These are phyloP conservation scores for Coreoperca whiteheadi DNA, from an alignment of 2,113 vertebrate species.

Conservation along the genomic window DNA sequence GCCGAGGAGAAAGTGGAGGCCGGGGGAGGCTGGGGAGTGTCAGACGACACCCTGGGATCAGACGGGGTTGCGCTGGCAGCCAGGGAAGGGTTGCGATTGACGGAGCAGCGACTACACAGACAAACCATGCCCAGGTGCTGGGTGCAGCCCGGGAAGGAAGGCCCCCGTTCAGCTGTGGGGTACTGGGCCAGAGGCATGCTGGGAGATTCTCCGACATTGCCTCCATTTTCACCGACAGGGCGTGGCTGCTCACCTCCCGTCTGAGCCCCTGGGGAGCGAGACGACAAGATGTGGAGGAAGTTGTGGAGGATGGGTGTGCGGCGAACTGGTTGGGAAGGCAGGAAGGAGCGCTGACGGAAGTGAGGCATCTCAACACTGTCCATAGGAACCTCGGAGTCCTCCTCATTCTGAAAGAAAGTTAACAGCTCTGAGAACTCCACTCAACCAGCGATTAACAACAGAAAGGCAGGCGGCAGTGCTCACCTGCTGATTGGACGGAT, in stretches of 20 bases:
- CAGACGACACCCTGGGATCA: slow-evolving; percentile 61
- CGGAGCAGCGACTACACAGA: slow-evolving; percentile 94
- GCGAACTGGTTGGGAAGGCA: slow-evolving; percentile 95
- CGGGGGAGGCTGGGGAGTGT: slow-evolving; percentile 85
- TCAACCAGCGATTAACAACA: neutral
- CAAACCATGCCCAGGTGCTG: slow-evolving; percentile 97
- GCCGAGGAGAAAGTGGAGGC: slow-evolving; percentile 94
- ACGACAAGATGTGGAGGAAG: slow-evolving; percentile 99
- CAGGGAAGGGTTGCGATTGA: slow-evolving; percentile 85
- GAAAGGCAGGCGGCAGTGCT: slow-evolving; percentile 21
- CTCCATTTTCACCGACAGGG: slow-evolving; percentile 85
- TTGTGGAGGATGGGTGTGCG: slow-evolving; percentile 98
- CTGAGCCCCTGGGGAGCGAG: slow-evolving; percentile 92
- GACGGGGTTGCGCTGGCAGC: slow-evolving; percentile 78
- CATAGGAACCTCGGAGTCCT: slow-evolving; percentile 96
- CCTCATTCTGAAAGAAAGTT: slow-evolving; percentile 87
- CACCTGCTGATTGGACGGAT: slow-evolving; percentile 99
- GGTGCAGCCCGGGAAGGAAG: slow-evolving; percentile 92
- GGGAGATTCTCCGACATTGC: slow-evolving; percentile 87
- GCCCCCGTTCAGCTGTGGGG: slow-evolving; percentile 87
- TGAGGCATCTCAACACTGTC: slow-evolving; percentile 96
- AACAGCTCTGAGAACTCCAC: neutral
- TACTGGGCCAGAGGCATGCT: slow-evolving; percentile 89
- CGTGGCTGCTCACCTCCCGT: slow-evolving; percentile 89
- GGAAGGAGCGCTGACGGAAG: slow-evolving; percentile 95